Evolutionary conservation across 2,888 invertebrate species (phyloP).

Genomic region (Crepidodera aurea): DNA sequence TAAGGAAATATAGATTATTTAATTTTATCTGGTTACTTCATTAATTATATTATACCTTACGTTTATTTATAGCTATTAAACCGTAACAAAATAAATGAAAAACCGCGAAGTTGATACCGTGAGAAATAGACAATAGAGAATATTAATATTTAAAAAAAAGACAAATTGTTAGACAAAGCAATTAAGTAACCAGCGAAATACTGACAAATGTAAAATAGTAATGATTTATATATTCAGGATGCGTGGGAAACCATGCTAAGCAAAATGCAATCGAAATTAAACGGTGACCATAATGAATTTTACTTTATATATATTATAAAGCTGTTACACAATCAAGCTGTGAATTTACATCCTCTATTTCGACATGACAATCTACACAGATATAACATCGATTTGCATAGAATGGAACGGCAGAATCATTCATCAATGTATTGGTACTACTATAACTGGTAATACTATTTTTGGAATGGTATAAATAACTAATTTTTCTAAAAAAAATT

Average conservation of each 20-base stretch:
- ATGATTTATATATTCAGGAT: neutral
- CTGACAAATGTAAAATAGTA: conserved; percentile 7
- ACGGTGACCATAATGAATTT: conserved; percentile 11
- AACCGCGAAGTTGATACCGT: neutral
- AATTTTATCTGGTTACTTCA: too few relatives aligned
- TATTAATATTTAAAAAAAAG: neutral
- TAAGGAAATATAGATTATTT: too few relatives aligned
- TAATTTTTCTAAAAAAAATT: too few relatives aligned
- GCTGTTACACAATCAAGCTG: conserved; percentile 22
- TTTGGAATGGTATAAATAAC: too few relatives aligned
- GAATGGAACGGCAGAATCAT: conserved; percentile 18
- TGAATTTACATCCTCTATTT: conserved; percentile 24
- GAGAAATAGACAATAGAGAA: conserved; percentile 2
- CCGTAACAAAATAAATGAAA: neutral
- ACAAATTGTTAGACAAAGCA: conserved; percentile 3
- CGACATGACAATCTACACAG: conserved; percentile 20
- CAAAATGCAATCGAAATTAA: conserved; percentile 10
- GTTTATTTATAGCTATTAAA: neutral
- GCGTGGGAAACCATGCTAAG: conserved; percentile 14
- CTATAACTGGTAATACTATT: neutral
- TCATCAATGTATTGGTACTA: conserved; percentile 5
- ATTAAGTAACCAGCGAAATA: conserved; percentile 4
- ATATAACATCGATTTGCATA: conserved; percentile 19
- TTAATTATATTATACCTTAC: too few relatives aligned
- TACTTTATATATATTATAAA: neutral